Conservation (phyloP, 2,113 vertebrate species). For the Chunga burmeisteri region DNA sequence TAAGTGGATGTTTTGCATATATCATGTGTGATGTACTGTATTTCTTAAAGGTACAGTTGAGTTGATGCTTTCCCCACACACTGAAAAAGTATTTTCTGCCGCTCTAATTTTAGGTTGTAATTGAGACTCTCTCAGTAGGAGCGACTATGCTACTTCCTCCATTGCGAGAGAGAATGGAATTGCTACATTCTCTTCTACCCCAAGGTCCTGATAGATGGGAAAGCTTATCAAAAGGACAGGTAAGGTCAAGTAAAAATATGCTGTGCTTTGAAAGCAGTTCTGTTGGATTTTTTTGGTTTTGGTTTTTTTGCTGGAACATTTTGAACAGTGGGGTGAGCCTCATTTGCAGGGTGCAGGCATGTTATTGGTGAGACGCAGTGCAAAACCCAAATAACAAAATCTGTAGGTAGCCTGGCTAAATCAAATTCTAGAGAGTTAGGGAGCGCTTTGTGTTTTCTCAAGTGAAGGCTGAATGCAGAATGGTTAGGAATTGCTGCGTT, state of each 20-base stretch:
- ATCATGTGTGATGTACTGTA: background rate
- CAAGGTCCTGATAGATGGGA: slow-evolving; percentile 98
- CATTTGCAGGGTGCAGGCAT: background rate
- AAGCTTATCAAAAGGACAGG: slow-evolving; percentile 98
- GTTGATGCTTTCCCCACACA: background rate
- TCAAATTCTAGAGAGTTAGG: background rate
- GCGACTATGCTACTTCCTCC: slow-evolving; percentile 97
- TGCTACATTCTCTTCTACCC: slow-evolving; percentile 93
- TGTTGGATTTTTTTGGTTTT: background rate
- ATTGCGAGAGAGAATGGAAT: slow-evolving; percentile 94
- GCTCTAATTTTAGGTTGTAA: slow-evolving; percentile 85
- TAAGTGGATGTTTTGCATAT: background rate
- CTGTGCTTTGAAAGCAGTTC: background rate
- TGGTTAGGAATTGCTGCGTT: background rate
- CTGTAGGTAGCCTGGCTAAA: background rate
- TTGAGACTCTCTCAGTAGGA: slow-evolving; percentile 97
- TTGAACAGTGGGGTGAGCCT: background rate
- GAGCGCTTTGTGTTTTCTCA: background rate
- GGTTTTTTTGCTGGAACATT: background rate
- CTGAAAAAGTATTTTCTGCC: background rate
- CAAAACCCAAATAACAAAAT: background rate
- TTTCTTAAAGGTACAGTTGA: background rate
- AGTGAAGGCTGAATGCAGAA: background rate
- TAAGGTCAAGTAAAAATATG: slow-evolving; percentile 50
- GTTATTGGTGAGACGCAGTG: background rate